Evolutionary conservation across 2,888 invertebrate species (phyloP).

Genomic region (Abrostola tripartita): DNA sequence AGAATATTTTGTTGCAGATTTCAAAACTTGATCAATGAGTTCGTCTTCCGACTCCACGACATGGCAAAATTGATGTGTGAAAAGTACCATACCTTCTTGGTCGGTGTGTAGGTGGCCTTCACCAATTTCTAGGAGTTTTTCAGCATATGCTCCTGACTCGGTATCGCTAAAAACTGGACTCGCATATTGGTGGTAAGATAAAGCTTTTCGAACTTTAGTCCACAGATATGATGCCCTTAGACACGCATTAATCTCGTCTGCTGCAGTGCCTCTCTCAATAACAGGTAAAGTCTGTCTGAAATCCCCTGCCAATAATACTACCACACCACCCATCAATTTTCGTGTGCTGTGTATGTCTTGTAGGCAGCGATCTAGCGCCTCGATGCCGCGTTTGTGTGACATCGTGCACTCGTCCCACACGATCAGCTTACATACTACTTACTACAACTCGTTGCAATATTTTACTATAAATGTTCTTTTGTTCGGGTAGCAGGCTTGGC

Average conservation of each 20-base stretch:
- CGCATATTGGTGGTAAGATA: slow-evolving; percentile 54
- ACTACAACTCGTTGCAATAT: slow-evolving; percentile 16
- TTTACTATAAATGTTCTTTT: slow-evolving; percentile 32
- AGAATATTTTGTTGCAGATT: slow-evolving; percentile 49
- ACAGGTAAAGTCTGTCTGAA: slow-evolving; percentile 42
- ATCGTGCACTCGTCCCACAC: slow-evolving; percentile 57
- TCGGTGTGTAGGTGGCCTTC: neutral
- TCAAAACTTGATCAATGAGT: slow-evolving; percentile 47
- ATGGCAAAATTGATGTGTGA: neutral
- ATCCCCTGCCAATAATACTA: slow-evolving; percentile 33
- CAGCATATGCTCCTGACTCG: slow-evolving; percentile 37
- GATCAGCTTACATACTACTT: slow-evolving; percentile 44
- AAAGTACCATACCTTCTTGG: neutral
- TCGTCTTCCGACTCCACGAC: neutral
- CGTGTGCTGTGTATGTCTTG: slow-evolving; percentile 34
- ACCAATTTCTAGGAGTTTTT: neutral
- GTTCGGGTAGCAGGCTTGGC: slow-evolving; percentile 48
- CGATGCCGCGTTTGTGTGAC: slow-evolving; percentile 38
- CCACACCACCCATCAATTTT: slow-evolving; percentile 27
- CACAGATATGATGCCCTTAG: slow-evolving; percentile 49
- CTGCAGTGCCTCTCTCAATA: slow-evolving; percentile 49
- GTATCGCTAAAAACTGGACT: slow-evolving; percentile 50
- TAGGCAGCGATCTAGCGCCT: slow-evolving; percentile 34
- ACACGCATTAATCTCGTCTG: slow-evolving; percentile 56
- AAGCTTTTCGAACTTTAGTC: slow-evolving; percentile 42